Conservation (phyloP, 2,888 invertebrate species). For the Didymodactylos carnosus region DNA sequence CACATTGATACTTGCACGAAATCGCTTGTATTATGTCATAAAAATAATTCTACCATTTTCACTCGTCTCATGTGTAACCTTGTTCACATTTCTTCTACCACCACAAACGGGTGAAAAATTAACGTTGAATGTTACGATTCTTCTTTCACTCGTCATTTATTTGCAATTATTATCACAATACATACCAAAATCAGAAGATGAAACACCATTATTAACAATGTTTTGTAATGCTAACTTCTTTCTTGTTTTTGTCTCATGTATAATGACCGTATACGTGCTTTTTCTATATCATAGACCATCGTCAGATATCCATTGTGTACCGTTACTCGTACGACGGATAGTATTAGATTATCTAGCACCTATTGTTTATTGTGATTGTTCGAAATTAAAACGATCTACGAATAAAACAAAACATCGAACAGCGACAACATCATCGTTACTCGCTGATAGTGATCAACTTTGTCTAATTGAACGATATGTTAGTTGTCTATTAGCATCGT, state of each 20-base stretch:
- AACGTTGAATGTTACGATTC: constrained; percentile 10
- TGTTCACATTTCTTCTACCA: constrained; percentile 12
- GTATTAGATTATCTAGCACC: not conserved
- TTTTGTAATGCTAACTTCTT: constrained; percentile 11
- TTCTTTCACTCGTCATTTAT: constrained; percentile 9
- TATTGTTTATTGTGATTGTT: not conserved
- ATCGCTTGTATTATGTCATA: not conserved
- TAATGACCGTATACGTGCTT: constrained; percentile 8
- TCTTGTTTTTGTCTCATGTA: constrained; percentile 9
- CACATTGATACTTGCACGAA: constrained; percentile 1
- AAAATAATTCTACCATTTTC: constrained; percentile 13
- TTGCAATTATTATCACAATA: constrained; percentile 12
- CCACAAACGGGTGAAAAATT: constrained; percentile 13
- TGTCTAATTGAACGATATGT: no score
- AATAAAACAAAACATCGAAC: not conserved
- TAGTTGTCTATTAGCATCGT: no score
- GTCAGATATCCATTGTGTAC: not conserved
- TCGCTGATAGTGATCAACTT: no score
- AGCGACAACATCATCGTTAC: no score
- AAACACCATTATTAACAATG: constrained; percentile 11
- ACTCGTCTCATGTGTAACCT: constrained; percentile 4
- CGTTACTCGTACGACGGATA: not conserved
- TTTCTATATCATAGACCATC: constrained; percentile 7
- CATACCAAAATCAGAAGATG: constrained; percentile 5
- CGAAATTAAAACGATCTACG: no score